Evolutionary conservation across 1,140 invertebrate species (phyloP).

Genomic region (Ptiloglossa arizonensis): DNA sequence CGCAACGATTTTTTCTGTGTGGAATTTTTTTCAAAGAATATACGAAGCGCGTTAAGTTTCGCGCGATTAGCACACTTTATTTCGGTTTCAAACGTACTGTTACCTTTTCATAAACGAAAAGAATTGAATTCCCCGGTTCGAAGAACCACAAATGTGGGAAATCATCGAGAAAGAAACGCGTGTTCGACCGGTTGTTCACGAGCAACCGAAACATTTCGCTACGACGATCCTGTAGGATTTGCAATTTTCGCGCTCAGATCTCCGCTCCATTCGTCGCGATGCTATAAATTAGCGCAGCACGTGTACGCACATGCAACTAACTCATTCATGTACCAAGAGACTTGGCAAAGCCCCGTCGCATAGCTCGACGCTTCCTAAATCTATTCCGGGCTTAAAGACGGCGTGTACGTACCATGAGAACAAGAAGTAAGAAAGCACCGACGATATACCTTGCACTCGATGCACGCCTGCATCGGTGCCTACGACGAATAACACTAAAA

Average conservation of each 20-base stretch:
- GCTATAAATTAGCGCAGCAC: slow-evolving; percentile 77
- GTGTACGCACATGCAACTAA: slow-evolving; percentile 73
- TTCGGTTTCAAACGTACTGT: no score
- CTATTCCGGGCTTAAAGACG: slow-evolving; percentile 70
- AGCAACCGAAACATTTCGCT: slow-evolving; percentile 42
- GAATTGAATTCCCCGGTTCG: no score
- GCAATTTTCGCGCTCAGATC: neutral
- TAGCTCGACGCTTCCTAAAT: slow-evolving; percentile 77
- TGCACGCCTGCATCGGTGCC: slow-evolving; percentile 16
- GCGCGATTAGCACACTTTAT: no score
- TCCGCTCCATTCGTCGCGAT: slow-evolving; percentile 40
- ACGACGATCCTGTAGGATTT: slow-evolving; percentile 9
- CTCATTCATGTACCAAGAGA: slow-evolving; percentile 78
- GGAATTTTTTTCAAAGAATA: no score
- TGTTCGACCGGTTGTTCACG: neutral
- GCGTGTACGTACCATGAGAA: slow-evolving; percentile 40
- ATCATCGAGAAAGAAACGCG: no score
- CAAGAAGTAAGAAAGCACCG: slow-evolving; percentile 32
- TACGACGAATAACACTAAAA: slow-evolving; percentile 26
- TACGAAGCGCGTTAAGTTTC: no score
- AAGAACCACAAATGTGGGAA: no score
- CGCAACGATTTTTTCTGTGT: no score
- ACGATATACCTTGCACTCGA: slow-evolving; percentile 31
- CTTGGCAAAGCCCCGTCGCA: slow-evolving; percentile 73
- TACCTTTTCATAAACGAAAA: no score